A percentile compares a stretch with the other conserved stretches of the same genome.
phyloP scores from a whole-genome alignment of 2,797 vertebrate species.

The Paramormyrops hopkinsi region DNA sequence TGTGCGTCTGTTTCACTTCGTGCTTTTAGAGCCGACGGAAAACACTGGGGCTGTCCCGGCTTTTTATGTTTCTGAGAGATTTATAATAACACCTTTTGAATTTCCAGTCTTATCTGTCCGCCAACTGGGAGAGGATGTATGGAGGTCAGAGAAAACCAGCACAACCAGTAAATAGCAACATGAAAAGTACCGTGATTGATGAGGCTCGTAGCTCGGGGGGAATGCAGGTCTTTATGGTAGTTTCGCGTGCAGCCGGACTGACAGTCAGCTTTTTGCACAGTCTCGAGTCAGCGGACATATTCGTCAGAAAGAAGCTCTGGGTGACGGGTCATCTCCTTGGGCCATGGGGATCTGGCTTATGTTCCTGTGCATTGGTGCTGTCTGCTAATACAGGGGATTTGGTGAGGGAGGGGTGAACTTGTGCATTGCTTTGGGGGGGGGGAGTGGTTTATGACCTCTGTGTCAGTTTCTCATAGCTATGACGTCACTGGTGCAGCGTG shows the following conservation, averaged over 20 bases:
- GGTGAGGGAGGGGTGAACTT: not conserved
- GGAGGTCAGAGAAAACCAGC: not conserved
- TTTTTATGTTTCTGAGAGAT: not conserved
- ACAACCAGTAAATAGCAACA: not conserved
- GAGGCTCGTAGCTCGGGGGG: not conserved
- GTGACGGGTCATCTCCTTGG: not conserved
- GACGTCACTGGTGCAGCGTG: not conserved
- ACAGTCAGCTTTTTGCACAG: not conserved
- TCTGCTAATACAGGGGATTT: not conserved
- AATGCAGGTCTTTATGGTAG: not conserved
- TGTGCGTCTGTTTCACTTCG: not conserved
- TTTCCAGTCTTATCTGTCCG: not conserved
- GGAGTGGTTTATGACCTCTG: not conserved
- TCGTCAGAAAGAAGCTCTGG: not conserved
- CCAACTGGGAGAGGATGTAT: not conserved
- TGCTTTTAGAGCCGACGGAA: slow-evolving; percentile 33
- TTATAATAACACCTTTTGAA: not conserved
- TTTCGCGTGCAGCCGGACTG: not conserved
- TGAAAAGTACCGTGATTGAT: not conserved
- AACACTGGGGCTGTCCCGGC: not conserved
- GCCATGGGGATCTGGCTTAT: not conserved
- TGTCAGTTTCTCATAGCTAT: not conserved
- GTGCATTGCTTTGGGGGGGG: not conserved
- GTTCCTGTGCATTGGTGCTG: not conserved
- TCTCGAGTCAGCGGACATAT: not conserved